Percentiles rank a stretch among this genome's conserved stretches.
These are phyloP conservation scores for Muschampia plurimacula DNA, from an alignment of 2,888 invertebrate genomes.

Conservation along the genomic window DNA sequence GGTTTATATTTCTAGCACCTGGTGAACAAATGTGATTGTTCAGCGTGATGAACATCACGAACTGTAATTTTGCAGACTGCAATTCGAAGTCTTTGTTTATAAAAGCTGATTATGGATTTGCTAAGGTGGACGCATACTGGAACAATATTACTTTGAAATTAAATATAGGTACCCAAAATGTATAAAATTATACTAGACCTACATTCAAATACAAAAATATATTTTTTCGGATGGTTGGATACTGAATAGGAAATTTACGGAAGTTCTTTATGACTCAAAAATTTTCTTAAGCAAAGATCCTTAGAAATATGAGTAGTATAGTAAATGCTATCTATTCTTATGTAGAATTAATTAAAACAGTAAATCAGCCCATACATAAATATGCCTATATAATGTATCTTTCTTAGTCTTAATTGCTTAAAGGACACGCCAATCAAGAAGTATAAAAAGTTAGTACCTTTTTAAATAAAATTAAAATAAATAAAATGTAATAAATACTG, in stretches of 20 bases:
- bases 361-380: background rate
- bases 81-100: conserved; percentile 50
- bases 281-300: background rate
- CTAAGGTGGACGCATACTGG: background rate
- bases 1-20: conserved; percentile 67
- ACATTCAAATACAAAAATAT: too few species aligned
- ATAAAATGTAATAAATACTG: too few species aligned
- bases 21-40: conserved; percentile 62
- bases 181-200: background rate
- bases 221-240: too few species aligned
- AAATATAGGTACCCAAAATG: background rate
- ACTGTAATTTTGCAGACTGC: conserved; percentile 57
- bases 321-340: background rate
- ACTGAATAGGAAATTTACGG: too few species aligned
- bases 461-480: too few species aligned
- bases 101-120: conserved; percentile 10
- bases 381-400: background rate
- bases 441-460: too few species aligned
- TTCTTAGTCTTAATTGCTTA: background rate
- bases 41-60: conserved; percentile 56
- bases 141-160: background rate
- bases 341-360: background rate
- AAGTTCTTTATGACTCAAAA: background rate
- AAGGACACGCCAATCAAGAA: background rate
- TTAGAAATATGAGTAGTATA: background rate